Conservation (phyloP, 2,797 vertebrate species). For the Esox lucius region DNA sequence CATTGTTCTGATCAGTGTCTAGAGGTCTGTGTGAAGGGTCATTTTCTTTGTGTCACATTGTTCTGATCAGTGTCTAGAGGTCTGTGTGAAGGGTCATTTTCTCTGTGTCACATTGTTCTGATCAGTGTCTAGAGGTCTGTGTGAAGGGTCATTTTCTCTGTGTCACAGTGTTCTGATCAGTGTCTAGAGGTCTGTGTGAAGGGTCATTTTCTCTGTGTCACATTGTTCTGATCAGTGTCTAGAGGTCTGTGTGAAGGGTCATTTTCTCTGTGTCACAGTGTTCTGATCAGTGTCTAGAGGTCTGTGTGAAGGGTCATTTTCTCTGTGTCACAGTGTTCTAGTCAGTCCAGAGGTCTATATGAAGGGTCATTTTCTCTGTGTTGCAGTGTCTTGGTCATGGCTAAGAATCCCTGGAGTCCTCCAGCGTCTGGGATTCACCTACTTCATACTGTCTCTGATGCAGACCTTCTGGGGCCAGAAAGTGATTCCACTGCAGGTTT, state of each 20-base stretch:
- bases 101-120: too few relatives aligned
- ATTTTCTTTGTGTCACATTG: too few relatives aligned
- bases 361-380: constrained; percentile 29
- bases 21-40: too few relatives aligned
- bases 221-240: not conserved
- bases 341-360: not conserved
- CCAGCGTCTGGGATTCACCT: constrained; percentile 81
- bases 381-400: constrained; percentile 82
- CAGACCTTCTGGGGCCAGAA: constrained; percentile 72
- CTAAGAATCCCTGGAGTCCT: constrained; percentile 82
- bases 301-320: too few relatives aligned
- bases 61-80: too few relatives aligned
- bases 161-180: too few relatives aligned
- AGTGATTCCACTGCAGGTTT: constrained; percentile 56
- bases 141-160: too few relatives aligned
- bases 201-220: constrained; percentile 3
- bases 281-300: not conserved
- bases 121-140: too few relatives aligned
- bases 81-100: too few relatives aligned
- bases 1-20: too few relatives aligned
- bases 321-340: constrained; percentile 4
- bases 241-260: too few relatives aligned
- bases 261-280: constrained; percentile 2
- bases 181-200: too few relatives aligned
- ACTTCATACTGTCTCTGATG: constrained; percentile 79